Conservation (phyloP, 2,113 vertebrate species). For the Anoura caudifer region DNA sequence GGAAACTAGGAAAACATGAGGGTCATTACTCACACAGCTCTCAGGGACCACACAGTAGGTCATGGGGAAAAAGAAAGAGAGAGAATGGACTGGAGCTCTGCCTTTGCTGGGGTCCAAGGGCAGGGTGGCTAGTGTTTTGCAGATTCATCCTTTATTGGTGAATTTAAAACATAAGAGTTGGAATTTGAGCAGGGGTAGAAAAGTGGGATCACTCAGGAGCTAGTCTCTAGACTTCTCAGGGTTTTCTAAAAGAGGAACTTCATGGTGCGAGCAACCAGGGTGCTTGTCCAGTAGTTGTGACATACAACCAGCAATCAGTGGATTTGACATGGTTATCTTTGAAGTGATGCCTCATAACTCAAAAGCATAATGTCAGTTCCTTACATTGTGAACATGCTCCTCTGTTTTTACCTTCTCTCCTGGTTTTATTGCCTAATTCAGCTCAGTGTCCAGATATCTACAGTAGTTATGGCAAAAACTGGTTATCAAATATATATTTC, state of each 20-base stretch:
- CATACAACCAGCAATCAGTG: neutral
- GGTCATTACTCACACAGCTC: neutral
- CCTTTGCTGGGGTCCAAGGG: neutral
- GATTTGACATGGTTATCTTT: neutral
- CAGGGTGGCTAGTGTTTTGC: neutral
- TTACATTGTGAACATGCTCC: neutral
- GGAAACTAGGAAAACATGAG: neutral
- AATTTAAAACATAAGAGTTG: neutral
- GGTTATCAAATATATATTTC: neutral
- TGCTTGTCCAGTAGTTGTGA: neutral
- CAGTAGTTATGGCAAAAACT: neutral
- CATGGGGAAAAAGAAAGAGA: neutral
- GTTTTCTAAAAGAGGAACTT: neutral
- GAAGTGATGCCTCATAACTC: neutral
- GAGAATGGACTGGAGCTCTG: neutral
- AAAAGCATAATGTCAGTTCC: neutral
- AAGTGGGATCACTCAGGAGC: fast-evolving
- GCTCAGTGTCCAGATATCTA: neutral
- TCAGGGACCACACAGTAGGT: neutral
- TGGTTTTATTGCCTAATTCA: neutral
- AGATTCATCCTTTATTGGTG: neutral
- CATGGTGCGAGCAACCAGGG: neutral
- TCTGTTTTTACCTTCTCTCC: neutral
- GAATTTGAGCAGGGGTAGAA: neutral
- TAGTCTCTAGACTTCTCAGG: neutral